Base-by-base conservation (phyloP, 2,888 invertebrate genomes). In the Euproctis similis region DNA sequence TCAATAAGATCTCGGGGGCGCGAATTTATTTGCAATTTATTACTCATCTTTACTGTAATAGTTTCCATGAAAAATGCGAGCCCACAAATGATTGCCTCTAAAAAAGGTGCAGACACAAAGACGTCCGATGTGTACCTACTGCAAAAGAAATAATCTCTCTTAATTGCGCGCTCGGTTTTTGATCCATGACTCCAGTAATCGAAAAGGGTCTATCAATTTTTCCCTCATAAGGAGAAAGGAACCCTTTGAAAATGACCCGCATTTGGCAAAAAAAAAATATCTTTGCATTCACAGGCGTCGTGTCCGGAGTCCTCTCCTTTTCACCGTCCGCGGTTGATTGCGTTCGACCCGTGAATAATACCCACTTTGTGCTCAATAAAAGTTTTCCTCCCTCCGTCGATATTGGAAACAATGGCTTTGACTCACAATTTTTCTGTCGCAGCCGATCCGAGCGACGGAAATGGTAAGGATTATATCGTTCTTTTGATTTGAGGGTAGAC, bases 361-460 rank as follows among this genome's bases (percentile, higher is more conserved):
- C 73, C 71, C 75, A 81, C 82, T 81, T 81, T 77, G 78, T 73
- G 71, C 75, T 67, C 73, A 74, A 81, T 81, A 81, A 80, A 81
- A 81, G 66, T 78, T 77, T 71, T 65, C 77, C 67, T 62, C 65
- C 64, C 59, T 65, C 59, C 59, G 49, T 17, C 50, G 71, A 74
- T 76, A 77, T 81, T 78, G 80, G 75, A 82, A 81, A 82, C 80
- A 82, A 81, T 77, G 64, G 68, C 74, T 78, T 74, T 74, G 76
- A 72, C 66, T 75, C 66, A 64, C 73, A 73, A 77, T 76, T 76
- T 76, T 65, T 71, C 66, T 62, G 63, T 63, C 67, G 58, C 59
- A 55, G 53, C 46, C 51, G 25, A 47, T 34, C 31, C 39, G n/a
- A 33, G 23, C 46, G 53, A 45, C 64, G 68, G 70, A 74, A 74